These are phyloP conservation scores for Protosalanx chinensis DNA, from an alignment of 2,797 vertebrate species.

Conservation along the genomic window DNA sequence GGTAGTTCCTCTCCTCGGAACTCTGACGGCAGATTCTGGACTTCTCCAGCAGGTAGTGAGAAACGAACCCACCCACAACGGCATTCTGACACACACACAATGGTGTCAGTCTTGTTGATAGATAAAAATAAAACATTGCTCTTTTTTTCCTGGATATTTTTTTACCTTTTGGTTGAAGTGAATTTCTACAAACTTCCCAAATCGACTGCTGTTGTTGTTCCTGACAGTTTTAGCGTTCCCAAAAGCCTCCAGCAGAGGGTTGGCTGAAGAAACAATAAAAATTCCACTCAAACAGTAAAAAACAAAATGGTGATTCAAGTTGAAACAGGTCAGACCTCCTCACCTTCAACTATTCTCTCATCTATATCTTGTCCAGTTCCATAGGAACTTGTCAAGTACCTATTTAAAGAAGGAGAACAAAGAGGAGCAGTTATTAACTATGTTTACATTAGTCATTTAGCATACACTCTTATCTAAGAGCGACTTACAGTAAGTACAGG, in stretches of 20 bases:
- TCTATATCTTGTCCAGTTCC: constrained; percentile 88
- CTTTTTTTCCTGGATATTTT: too few species aligned
- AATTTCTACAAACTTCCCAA: constrained; percentile 91
- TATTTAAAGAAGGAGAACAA: constrained; percentile 50
- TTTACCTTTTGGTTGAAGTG: constrained; percentile 87
- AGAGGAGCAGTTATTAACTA: too few species aligned
- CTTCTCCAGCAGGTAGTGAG: constrained; percentile 97
- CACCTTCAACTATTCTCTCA: constrained; percentile 91
- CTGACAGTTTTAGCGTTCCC: constrained; percentile 90
- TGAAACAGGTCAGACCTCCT: accelerated
- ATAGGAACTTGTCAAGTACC: constrained; percentile 86
- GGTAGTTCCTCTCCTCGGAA: constrained; percentile 94
- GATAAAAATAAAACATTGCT: not conserved
- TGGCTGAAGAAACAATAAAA: constrained; percentile 66
- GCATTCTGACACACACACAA: constrained; percentile 73
- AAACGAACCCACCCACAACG: constrained; percentile 95
- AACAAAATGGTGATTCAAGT: not conserved
- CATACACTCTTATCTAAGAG: too few species aligned
- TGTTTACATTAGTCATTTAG: too few species aligned
- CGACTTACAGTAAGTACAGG: too few species aligned
- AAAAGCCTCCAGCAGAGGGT: constrained; percentile 86
- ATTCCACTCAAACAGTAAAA: not conserved
- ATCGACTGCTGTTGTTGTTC: constrained; percentile 90
- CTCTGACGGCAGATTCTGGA: constrained; percentile 93
- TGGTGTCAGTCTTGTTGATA: not conserved